phyloP scores from a whole-genome alignment of 2,113 vertebrate species.

The Chloropsis cyanopogon region DNA sequence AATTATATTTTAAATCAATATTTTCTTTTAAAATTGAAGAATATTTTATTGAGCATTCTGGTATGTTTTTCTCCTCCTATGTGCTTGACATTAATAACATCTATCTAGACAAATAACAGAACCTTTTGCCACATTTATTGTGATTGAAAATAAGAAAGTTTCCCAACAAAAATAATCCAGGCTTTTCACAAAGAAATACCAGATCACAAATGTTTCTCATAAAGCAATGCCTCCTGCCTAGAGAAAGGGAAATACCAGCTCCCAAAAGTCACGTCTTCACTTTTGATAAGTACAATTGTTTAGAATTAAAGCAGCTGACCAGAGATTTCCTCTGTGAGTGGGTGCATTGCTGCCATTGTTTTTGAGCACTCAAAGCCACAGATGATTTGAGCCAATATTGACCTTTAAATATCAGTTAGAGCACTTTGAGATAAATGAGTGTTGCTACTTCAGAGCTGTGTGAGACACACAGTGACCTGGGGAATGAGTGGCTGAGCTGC shows the following conservation, averaged over 20 bases:
- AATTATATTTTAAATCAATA: not conserved
- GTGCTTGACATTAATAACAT: not conserved
- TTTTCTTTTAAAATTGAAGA: not conserved
- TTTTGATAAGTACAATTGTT: conserved; percentile 12
- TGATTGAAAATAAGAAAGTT: not conserved
- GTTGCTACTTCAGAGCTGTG: not conserved
- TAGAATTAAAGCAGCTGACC: conserved; percentile 1
- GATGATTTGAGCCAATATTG: conserved; percentile 42
- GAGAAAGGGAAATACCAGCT: conserved; percentile 30
- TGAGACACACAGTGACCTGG: not conserved
- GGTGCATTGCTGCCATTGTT: not conserved
- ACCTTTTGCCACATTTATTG: not conserved
- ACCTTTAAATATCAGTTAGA: conserved; percentile 63
- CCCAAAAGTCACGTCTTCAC: not conserved
- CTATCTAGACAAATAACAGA: not conserved
- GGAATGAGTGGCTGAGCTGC: not conserved
- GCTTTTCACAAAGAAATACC: not conserved
- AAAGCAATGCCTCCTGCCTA: not conserved
- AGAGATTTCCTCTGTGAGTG: not conserved
- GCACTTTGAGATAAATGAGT: conserved; percentile 37
- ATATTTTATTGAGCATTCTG: not conserved
- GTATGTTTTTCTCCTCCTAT: not conserved
- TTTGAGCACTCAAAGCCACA: conserved; percentile 2
- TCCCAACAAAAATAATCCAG: not conserved
- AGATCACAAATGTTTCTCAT: not conserved